Conservation (phyloP, 1,140 invertebrate genomes). For the Sminthurides bifidus region DNA sequence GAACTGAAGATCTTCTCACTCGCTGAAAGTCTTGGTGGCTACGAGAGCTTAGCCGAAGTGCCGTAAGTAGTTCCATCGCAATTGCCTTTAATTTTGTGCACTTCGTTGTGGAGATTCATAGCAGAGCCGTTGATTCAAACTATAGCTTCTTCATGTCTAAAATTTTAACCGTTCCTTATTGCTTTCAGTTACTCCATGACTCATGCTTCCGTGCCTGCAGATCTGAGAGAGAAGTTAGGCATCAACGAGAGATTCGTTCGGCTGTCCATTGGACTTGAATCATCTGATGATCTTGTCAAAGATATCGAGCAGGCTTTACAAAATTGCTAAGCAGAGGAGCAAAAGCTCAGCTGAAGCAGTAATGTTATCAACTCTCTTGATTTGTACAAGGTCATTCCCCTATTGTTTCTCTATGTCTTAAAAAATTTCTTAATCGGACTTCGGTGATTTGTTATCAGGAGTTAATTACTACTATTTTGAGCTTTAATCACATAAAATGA, state of each 20-base stretch:
- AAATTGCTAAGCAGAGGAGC: not conserved
- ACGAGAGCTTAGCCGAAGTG: conserved; percentile 68
- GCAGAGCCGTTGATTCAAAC: not conserved
- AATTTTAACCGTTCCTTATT: conserved; percentile 28
- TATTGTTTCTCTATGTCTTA: too few relatives aligned
- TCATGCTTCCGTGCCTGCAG: conserved; percentile 62
- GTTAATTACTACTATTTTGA: too few relatives aligned
- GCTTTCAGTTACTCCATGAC: conserved; percentile 56
- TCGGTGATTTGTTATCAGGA: too few relatives aligned
- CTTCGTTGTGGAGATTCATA: not conserved
- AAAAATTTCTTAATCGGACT: too few relatives aligned
- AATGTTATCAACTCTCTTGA: too few relatives aligned
- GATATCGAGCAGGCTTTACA: conserved; percentile 67
- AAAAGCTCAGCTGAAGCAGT: too few relatives aligned
- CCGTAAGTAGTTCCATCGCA: conserved; percentile 38
- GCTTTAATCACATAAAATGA: too few relatives aligned
- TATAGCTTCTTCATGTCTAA: not conserved
- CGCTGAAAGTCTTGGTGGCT: conserved; percentile 93
- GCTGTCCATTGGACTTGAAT: conserved; percentile 84
- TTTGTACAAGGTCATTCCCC: too few relatives aligned
- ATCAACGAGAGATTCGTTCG: conserved; percentile 79
- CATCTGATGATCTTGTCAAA: conserved; percentile 68
- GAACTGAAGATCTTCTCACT: conserved; percentile 69
- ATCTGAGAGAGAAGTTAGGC: conserved; percentile 58
- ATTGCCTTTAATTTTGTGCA: not conserved